Evolutionary conservation across 2,797 vertebrate genomes (phyloP).

Genomic region (Antennarius maculatus): DNA sequence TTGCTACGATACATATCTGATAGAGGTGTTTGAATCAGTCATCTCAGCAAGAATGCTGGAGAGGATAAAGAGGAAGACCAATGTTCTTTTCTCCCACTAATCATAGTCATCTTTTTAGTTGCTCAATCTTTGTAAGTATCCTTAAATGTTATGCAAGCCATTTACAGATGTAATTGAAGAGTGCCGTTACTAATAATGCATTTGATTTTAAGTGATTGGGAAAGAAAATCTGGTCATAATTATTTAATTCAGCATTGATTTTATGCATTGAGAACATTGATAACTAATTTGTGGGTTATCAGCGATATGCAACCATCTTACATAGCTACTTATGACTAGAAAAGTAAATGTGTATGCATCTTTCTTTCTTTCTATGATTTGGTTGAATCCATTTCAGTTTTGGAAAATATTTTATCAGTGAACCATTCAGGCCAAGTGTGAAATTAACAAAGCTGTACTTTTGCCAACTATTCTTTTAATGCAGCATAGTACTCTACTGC

Average conservation of each 20-base stretch:
- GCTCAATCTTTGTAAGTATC: conserved; percentile 30
- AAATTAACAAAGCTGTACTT: conserved; percentile 1
- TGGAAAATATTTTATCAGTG: not conserved
- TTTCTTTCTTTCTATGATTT: conserved; percentile 7
- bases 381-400: not conserved
- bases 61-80: conserved; percentile 16
- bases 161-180: conserved; percentile 31
- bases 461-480: conserved; percentile 8
- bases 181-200: conserved; percentile 16
- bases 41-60: conserved; percentile 20
- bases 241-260: conserved; percentile 22
- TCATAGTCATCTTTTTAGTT: conserved; percentile 25
- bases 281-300: conserved; percentile 1
- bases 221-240: conserved; percentile 6
- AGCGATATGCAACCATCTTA: conserved; percentile 17
- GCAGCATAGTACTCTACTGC: conserved; percentile 57
- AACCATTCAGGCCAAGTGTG: not conserved
- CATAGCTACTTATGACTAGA: conserved; percentile 8
- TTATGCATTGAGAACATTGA: too few relatives aligned
- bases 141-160: conserved; percentile 60
- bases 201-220: not conserved
- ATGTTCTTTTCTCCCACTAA: conserved; percentile 17
- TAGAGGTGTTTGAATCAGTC: conserved; percentile 21
- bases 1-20: conserved; percentile 35
- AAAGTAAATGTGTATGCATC: conserved; percentile 12